Percentiles rank a stretch among this genome's conserved stretches.
These are phyloP conservation scores for Oostethus manadensis DNA, from an alignment of 2,113 vertebrate genomes.

Conservation along the genomic window DNA sequence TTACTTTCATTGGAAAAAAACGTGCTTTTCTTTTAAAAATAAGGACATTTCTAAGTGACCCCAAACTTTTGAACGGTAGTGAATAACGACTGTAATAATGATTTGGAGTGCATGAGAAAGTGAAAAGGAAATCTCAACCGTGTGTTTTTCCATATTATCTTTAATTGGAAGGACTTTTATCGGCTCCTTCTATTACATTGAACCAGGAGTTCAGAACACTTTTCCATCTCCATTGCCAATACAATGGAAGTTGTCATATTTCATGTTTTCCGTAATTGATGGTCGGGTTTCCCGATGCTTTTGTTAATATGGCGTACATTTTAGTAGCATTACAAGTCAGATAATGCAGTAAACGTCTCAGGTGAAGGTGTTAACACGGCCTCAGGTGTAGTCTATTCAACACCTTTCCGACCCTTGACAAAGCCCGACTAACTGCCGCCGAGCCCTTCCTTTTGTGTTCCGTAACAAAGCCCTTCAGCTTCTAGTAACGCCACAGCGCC, in stretches of 20 bases:
- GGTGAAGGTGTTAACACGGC: slow-evolving; percentile 63
- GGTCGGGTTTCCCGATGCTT: not conserved
- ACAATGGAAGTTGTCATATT: not conserved
- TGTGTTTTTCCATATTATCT: too few relatives aligned
- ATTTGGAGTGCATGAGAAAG: too few relatives aligned
- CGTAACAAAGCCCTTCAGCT: slow-evolving; percentile 69
- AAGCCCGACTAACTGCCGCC: slow-evolving; percentile 64
- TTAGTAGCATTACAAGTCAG: not conserved
- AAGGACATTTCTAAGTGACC: too few relatives aligned
- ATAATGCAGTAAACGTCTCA: slow-evolving; percentile 42
- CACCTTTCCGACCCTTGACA: slow-evolving; percentile 68
- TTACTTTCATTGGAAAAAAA: too few relatives aligned
- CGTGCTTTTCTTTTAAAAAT: too few relatives aligned
- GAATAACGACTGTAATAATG: too few relatives aligned
- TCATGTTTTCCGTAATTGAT: not conserved
- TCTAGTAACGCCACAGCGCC: slow-evolving; percentile 60
- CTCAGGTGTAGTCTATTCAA: slow-evolving; percentile 68
- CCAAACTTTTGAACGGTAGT: too few relatives aligned
- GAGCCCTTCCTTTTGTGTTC: slow-evolving; percentile 67
- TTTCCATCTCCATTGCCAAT: too few relatives aligned
- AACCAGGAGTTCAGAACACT: too few relatives aligned
- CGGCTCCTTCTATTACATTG: too few relatives aligned
- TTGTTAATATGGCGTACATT: not conserved
- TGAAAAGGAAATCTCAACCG: too few relatives aligned
- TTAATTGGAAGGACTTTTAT: too few relatives aligned